Evolutionary conservation across 2,113 vertebrate species (phyloP).

Genomic region (Sakesphorus luctuosus): DNA sequence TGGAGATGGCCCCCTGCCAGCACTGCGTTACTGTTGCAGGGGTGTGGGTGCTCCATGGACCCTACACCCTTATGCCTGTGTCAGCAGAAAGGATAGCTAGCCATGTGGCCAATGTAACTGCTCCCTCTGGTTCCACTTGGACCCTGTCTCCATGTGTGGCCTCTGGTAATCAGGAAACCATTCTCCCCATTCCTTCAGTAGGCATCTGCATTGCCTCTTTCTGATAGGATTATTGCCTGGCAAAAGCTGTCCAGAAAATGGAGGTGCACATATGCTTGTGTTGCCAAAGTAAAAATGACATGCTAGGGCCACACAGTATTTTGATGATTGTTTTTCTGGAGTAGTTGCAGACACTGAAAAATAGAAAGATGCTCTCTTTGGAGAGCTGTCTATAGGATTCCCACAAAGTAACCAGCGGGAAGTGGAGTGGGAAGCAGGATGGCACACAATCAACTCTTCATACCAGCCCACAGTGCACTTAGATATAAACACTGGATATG

Average conservation of each 20-base stretch:
- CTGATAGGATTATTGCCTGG: neutral
- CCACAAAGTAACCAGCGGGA: neutral
- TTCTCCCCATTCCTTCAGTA: neutral
- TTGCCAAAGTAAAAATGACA: neutral
- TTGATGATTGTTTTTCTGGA: neutral
- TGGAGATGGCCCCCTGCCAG: neutral
- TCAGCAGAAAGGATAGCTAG: neutral
- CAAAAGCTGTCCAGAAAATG: neutral
- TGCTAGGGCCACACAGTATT: neutral
- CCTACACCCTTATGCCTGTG: rapidly evolving
- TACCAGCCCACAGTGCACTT: neutral
- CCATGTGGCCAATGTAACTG: neutral
- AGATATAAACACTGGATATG: neutral
- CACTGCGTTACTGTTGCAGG: neutral
- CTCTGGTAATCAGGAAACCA: neutral
- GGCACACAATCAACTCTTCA: neutral
- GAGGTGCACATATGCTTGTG: neutral
- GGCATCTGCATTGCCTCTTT: neutral
- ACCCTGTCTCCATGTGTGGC: neutral
- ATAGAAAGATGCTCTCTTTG: neutral
- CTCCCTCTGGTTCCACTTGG: neutral
- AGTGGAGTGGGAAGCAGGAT: neutral
- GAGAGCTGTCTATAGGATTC: neutral
- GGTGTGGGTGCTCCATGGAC: neutral
- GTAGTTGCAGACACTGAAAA: neutral